Evolutionary conservation across 2,113 vertebrate species (phyloP), one percentile per base, ranked within the genome.

Genomic region (Scolopax mira): DNA sequence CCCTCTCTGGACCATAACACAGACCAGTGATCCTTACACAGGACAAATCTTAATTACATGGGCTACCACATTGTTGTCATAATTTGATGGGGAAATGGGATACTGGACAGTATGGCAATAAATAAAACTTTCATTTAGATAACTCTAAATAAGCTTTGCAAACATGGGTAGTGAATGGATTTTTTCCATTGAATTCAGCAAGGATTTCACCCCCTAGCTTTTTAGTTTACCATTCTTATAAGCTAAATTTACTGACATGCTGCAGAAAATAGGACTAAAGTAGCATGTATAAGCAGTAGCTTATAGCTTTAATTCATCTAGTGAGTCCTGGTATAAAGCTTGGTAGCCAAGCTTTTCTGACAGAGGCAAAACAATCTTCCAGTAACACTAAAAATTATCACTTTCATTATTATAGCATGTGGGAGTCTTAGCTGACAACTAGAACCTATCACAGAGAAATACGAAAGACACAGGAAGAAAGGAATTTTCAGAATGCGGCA

Each of bases 301-400:
- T 78, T 52, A 30, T 64, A 9, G 1, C 61, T 91, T 91, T 80
- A 82, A 88, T 82, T 90, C 39, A 67, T 58, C 42, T 77, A 54
- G 30, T 58, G 35, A 66, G 18, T 64, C 55, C 33, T 51, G 33
- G 17, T 85, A 28, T 72, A 84, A 93, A n/a, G n/a, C n/a, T n/a
- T n/a, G n/a, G n/a, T n/a, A 86, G 64, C 35, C 52, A 81, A 67
- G 52, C 46, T 69, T 83, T 88, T 73, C 66, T 82, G 88, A 90
- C 83, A 92, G 72, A 86, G 42, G 85, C 57, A 90, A 95, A 94
- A 86, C 57, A 81, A 81, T 87, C 89, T 94, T 85, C 51, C 4
- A 7, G 77, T 44, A 80, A 81, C 75, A 65, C 48, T 85, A 65
- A 94, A 96, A 94, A 51, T 74, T 94, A 91, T 75, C 60, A 18